Evolutionary conservation across 2,113 vertebrate genomes (phyloP), one percentile per base, ranked within the genome.

Genomic region (Hydrolagus affinis): DNA sequence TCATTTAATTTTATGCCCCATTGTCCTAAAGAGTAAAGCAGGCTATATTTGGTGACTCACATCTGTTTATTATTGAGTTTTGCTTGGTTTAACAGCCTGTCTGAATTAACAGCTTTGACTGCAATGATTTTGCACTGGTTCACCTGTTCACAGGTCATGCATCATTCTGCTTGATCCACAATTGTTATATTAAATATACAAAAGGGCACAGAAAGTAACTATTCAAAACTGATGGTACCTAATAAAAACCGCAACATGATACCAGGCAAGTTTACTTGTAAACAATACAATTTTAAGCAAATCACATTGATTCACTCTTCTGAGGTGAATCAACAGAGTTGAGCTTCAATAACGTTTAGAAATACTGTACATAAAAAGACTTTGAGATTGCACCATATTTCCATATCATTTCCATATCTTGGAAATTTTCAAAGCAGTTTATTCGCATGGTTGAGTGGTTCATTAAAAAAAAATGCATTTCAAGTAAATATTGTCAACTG

Each of bases 1-100:
- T 95, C 92, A 95, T 95, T 95, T 94, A 88, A 92, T 93, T 89
- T 92, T 85, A 92, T 88, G 91, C 90, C 91, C 89, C 87, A 92
- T 90, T 92, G 92, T 93, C 92, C 91, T 91, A 87, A 90, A 90
- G 91, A 91, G 89, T 86, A 83, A 88, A 88, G 87, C 87, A 85
- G 90, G 93, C 94, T 94, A 91, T 93, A 94, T 95, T 92, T 93
- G 94, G 92, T 91, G 90, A 91, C 90, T 93, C 91, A 90, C 93
- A 95, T 94, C 92, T 95, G 91, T 94, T 95, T 95, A 95, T 93
- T 94, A 93, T 93, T 96, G 93, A 89, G 90, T 89, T 90, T 90
- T 91, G 92, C 92, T 91, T 91, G 92, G 89, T 85, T 94, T 93
- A 91, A 92, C 91, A 92, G 90, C 86, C 90, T 89, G 89, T 90